A percentile compares a stretch with the other conserved stretches of the same genome.
These are phyloP conservation scores for Arion vulgaris DNA, from an alignment of 1,140 invertebrate species.

Conservation along the genomic window DNA sequence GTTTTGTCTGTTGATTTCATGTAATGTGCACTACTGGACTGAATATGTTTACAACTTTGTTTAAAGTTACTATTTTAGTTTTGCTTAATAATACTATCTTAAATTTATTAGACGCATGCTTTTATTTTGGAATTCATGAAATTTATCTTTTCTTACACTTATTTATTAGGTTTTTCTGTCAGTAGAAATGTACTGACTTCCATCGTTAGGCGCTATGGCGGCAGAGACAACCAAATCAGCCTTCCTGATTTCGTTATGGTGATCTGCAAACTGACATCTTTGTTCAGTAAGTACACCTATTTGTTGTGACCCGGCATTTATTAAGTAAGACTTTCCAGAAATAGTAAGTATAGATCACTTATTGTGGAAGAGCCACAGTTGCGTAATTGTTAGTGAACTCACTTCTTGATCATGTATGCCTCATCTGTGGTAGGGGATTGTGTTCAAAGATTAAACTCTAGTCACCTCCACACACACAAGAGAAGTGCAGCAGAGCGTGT, in stretches of 20 bases:
- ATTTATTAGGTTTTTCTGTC: slow-evolving; percentile 55
- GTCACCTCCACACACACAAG: background rate
- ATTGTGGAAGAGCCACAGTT: background rate
- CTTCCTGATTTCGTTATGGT: slow-evolving; percentile 59
- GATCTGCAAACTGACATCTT: slow-evolving; percentile 54
- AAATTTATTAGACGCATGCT: too few relatives aligned
- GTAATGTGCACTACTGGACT: too few relatives aligned
- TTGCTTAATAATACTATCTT: too few relatives aligned
- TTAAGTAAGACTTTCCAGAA: background rate
- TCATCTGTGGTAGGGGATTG: too few relatives aligned
- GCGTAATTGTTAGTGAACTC: too few relatives aligned
- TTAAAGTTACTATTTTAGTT: too few relatives aligned
- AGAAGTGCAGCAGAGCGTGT: background rate
- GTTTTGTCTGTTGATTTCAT: too few relatives aligned
- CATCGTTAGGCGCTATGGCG: slow-evolving; percentile 61
- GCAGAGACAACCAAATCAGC: slow-evolving; percentile 50
- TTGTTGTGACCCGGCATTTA: background rate
- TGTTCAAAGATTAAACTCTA: too few relatives aligned
- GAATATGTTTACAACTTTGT: too few relatives aligned
- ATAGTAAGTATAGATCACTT: background rate
- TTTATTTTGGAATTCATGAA: too few relatives aligned
- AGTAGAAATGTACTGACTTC: slow-evolving; percentile 51
- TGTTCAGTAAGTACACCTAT: slow-evolving; percentile 54
- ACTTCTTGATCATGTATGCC: too few relatives aligned
- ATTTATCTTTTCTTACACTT: background rate